Evolutionary conservation across 2,113 vertebrate species (phyloP).

Genomic region (Enhydra lutris): DNA sequence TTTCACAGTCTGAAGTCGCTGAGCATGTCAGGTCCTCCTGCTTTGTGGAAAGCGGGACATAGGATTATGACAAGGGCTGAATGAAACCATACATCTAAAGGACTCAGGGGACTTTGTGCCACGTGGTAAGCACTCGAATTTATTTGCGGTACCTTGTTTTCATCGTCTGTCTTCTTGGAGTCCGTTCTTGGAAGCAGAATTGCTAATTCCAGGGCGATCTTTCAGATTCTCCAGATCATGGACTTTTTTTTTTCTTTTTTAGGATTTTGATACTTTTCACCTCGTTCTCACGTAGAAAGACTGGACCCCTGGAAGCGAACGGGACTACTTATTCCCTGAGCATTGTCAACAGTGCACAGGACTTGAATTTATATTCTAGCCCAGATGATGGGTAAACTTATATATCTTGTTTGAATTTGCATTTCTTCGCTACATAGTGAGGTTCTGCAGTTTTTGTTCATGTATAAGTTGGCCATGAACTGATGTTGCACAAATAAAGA

Average conservation of each 20-base stretch:
- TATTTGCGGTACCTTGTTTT: neutral
- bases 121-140: neutral
- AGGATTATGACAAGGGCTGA: neutral
- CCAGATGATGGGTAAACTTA: neutral
- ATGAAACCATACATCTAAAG: neutral
- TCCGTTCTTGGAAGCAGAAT: neutral
- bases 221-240: too few species aligned
- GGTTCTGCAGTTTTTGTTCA: neutral
- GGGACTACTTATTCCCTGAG: neutral
- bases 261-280: neutral
- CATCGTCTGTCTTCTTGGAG: neutral
- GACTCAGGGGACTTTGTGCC: neutral
- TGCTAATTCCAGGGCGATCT: too few species aligned
- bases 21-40: neutral
- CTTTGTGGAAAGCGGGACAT: neutral
- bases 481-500: neutral
- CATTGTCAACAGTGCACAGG: neutral
- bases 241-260: neutral
- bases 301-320: neutral
- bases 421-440: neutral
- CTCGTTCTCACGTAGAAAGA: neutral
- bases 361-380: neutral
- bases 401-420: neutral
- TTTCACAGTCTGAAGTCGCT: neutral
- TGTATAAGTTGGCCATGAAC: neutral